Evolutionary conservation across 2,797 vertebrate genomes (phyloP), one percentile per base, ranked within the genome.

Genomic region (Acrossocheilus wenchowensis): DNA sequence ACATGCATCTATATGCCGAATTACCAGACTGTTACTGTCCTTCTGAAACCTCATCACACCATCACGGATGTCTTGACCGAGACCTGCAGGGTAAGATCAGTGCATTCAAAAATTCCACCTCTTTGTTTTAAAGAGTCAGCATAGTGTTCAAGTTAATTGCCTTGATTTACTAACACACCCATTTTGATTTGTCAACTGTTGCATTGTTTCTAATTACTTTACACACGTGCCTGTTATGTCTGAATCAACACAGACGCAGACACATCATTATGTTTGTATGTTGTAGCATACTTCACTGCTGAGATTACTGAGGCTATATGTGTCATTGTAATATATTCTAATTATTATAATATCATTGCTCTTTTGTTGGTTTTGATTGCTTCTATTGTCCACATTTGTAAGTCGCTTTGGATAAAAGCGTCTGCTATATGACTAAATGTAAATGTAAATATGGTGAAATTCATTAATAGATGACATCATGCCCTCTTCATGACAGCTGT

Each of bases 1-100:
- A 90, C 93, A 0, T 94, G 92, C 0, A 87, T 97, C 87, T 95
- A 94, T 86, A 96, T 97, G 88, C 95, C 92, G 39, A 95, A 96
- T 0, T 91, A 89, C 43, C 95, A 94, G 84, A 94, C 89, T 3
- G 92, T 96, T 15, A 92, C 91, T 0, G 88, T 97, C 57, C 89
- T 88, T 4, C 90, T 97, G 75, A 96, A 93, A 85, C 94, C 92
- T 11, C 96, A 96, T 64, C 93, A 96, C 90, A 93, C 89, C 9
- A 94, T 96, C 30, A 94, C 95, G 77, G 96, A 97, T 74, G 88
- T 97, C 88, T 89, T 97, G 85, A 89, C 92, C 45, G 75, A 95
- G 88, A 95, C 95, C 0, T 97, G 96, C 93, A 96, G 96, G 96
- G 97, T 97, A 94, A 73, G 82, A 39, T 66, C 69, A 34, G 15